Evolutionary conservation across 2,113 vertebrate genomes (phyloP).

Genomic region (Nothobranchius furzeri): DNA sequence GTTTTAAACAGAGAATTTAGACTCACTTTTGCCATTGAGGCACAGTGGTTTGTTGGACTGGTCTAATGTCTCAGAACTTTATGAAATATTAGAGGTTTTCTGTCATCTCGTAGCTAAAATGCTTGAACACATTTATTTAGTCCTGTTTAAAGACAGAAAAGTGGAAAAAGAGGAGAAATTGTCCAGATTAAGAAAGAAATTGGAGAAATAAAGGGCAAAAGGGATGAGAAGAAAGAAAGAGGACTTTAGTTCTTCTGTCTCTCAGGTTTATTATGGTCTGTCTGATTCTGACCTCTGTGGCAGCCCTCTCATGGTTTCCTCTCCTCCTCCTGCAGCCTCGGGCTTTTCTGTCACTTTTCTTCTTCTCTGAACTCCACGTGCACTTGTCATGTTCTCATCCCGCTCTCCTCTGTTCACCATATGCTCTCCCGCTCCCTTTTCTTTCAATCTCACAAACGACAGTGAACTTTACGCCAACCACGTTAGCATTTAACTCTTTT

Average conservation of each 20-base stretch:
- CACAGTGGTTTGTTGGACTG: too few species aligned
- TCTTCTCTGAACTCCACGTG: conserved; percentile 15
- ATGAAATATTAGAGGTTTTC: too few species aligned
- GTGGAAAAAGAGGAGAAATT: neutral
- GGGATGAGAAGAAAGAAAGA: conserved; percentile 12
- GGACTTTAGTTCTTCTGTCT: conserved; percentile 9
- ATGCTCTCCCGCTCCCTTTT: conserved; percentile 1
- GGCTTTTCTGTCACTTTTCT: conserved; percentile 44
- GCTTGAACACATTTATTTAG: neutral
- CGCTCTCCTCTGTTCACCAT: neutral
- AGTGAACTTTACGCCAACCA: conserved; percentile 7
- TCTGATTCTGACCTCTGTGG: conserved; percentile 42
- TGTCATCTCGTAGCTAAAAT: too few species aligned
- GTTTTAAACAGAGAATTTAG: too few species aligned
- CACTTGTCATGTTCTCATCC: conserved; percentile 25
- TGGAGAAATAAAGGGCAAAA: neutral
- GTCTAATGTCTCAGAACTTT: too few species aligned
- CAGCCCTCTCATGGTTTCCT: conserved; percentile 34
- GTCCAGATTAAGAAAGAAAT: neutral
- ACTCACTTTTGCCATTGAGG: too few species aligned
- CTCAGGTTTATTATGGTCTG: conserved; percentile 18
- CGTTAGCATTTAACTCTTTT: too few species aligned
- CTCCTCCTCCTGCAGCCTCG: conserved; percentile 38
- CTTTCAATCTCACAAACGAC: conserved; percentile 18
- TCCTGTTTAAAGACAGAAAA: neutral